phyloP scores from a whole-genome alignment of 2,888 invertebrate genomes.

The Parthenolecanium corni region DNA sequence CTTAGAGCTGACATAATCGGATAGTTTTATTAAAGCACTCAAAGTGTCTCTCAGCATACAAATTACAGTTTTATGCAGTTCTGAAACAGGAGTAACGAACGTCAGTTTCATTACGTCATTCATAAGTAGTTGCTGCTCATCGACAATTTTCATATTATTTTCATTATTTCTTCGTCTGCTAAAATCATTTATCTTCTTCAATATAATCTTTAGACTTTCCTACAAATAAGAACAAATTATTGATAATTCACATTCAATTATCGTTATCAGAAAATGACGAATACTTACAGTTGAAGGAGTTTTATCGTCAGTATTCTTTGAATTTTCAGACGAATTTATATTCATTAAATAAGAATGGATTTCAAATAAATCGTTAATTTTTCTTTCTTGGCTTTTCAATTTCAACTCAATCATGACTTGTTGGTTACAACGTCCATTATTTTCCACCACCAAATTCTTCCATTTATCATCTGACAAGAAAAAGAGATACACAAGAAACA shows the following conservation, averaged over 20 bases:
- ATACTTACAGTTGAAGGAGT: background rate
- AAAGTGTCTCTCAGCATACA: slow-evolving; percentile 4
- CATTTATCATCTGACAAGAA: background rate
- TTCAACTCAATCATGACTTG: background rate
- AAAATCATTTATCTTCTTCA: slow-evolving; percentile 10
- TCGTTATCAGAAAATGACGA: background rate
- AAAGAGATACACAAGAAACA: background rate
- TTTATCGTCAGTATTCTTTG: background rate
- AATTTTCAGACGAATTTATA: background rate
- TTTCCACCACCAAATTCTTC: background rate
- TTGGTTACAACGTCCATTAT: background rate
- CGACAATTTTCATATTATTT: background rate
- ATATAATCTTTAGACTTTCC: slow-evolving; percentile 1
- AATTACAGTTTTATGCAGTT: slow-evolving; percentile 5
- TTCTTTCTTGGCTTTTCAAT: background rate
- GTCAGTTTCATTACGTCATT: slow-evolving; percentile 3
- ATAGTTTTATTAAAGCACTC: background rate
- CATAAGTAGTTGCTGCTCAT: background rate
- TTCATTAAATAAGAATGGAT: slow-evolving; percentile 9
- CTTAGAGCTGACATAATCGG: slow-evolving; percentile 2
- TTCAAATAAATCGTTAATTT: slow-evolving; percentile 2
- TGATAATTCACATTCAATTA: background rate
- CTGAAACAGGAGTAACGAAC: background rate
- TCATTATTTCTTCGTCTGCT: background rate
- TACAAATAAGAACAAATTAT: background rate